phyloP scores from a whole-genome alignment of 2,113 vertebrate species.

The Syrmaticus mikado region DNA sequence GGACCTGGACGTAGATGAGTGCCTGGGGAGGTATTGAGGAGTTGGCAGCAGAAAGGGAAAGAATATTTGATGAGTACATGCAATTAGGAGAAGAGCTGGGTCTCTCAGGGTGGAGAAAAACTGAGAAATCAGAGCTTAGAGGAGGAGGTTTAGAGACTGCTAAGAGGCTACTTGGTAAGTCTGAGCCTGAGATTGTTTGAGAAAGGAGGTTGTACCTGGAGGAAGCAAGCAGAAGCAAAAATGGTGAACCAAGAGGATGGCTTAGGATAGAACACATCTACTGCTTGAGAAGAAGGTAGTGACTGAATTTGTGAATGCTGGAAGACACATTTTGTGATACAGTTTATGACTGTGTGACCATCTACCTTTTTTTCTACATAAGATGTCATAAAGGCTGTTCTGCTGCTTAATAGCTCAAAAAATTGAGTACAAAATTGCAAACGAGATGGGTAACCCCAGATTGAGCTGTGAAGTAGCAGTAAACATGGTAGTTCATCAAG shows the following conservation, averaged over 20 bases:
- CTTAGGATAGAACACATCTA: fast-evolving
- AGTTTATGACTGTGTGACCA: neutral
- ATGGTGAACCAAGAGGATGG: neutral
- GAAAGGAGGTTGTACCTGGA: neutral
- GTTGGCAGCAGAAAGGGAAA: neutral
- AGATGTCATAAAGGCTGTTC: neutral
- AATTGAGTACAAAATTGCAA: neutral
- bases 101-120: neutral
- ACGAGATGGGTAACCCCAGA: neutral
- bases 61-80: neutral
- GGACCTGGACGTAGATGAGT: neutral
- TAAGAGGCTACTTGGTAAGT: neutral
- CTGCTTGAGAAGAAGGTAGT: neutral
- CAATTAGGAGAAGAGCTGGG: neutral
- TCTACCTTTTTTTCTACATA: neutral
- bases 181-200: neutral
- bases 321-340: neutral
- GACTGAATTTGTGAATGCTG: neutral
- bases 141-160: neutral
- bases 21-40: neutral
- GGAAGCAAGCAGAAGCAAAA: neutral
- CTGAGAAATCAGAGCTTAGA: neutral
- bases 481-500: neutral
- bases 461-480: neutral
- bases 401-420: neutral